phyloP scores from a whole-genome alignment of 2,888 invertebrate genomes.

The Panopea generosa region DNA sequence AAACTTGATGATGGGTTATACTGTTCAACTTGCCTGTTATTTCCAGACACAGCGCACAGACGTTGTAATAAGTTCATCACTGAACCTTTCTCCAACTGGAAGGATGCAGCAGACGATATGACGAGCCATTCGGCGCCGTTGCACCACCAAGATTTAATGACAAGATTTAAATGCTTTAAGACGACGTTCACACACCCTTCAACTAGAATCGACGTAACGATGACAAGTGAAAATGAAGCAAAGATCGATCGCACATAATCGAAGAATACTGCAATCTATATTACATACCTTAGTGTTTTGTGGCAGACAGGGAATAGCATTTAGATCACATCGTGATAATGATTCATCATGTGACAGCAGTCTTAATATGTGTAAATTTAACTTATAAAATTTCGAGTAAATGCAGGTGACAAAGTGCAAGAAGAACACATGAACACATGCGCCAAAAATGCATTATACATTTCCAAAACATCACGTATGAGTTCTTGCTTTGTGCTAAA shows the following conservation, averaged over 20 bases:
- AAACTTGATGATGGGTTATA: too few species aligned
- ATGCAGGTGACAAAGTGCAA: neutral
- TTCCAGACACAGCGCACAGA: constrained; percentile 37
- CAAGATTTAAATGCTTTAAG: constrained; percentile 25
- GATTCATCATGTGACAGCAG: neutral
- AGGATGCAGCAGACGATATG: constrained; percentile 39
- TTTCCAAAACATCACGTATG: constrained; percentile 21
- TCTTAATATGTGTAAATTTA: constrained; percentile 10
- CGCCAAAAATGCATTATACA: constrained; percentile 27
- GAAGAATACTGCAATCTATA: constrained; percentile 12
- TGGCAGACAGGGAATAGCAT: constrained; percentile 13
- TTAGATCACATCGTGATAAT: constrained; percentile 17
- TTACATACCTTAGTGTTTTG: constrained; percentile 18
- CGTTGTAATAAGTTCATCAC: constrained; percentile 21
- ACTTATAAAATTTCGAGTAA: constrained; percentile 8
- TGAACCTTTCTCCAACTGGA: constrained; percentile 46
- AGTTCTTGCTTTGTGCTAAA: constrained; percentile 1
- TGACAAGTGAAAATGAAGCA: constrained; percentile 1
- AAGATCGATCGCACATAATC: constrained; percentile 8
- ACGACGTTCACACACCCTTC: constrained; percentile 18
- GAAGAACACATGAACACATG: constrained; percentile 13
- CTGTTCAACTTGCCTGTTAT: too few species aligned
- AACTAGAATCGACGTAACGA: constrained; percentile 22
- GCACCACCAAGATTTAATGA: constrained; percentile 28
- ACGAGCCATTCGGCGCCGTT: constrained; percentile 22